Percentiles rank a stretch among this genome's conserved stretches.
phyloP scores from a whole-genome alignment of 2,888 invertebrate genomes.

The Drosophila kokeensis region DNA sequence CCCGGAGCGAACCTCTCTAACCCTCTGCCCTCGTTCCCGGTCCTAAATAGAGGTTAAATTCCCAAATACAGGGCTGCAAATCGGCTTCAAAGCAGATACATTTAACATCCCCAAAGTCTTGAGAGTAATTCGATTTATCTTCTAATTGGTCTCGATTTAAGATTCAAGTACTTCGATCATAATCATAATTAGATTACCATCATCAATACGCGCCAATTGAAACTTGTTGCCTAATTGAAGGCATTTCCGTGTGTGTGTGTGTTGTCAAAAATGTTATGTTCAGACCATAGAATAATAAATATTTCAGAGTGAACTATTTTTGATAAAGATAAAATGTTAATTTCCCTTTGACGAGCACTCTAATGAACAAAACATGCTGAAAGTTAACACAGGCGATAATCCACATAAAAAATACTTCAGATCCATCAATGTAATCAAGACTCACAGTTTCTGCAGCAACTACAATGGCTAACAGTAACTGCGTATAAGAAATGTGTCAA shows the following conservation, averaged over 20 bases:
- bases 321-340: neutral
- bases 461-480: neutral
- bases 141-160: slow-evolving; percentile 12
- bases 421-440: neutral
- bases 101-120: neutral
- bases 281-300: neutral
- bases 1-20: neutral
- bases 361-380: neutral
- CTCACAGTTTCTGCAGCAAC: neutral
- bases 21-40: neutral
- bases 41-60: slow-evolving; percentile 64
- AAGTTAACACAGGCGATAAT: neutral
- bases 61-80: slow-evolving; percentile 53
- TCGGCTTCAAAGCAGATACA: slow-evolving; percentile 4
- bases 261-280: neutral
- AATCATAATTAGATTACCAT: slow-evolving; percentile 18
- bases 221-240: neutral
- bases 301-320: neutral
- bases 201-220: neutral
- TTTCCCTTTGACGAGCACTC: neutral
- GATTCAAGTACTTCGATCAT: neutral
- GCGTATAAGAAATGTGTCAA: neutral
- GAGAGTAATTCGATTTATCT: slow-evolving; percentile 25
- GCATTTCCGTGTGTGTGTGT: neutral
- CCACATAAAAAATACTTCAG: neutral